These are phyloP conservation scores for Empidonax traillii DNA, from an alignment of 2,113 vertebrate species.

Conservation along the genomic window DNA sequence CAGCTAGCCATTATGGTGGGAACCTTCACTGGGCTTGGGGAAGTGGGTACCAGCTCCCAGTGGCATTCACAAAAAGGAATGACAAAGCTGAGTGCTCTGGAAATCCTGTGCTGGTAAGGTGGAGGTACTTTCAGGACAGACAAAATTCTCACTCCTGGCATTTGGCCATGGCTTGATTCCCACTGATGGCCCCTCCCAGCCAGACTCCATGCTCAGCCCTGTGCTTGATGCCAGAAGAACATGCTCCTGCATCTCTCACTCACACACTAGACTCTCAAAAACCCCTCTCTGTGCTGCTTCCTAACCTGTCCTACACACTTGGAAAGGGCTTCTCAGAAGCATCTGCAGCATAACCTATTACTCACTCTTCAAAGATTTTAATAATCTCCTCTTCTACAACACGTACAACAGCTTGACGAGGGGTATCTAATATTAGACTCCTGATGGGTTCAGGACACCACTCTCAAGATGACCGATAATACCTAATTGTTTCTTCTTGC, in stretches of 20 bases:
- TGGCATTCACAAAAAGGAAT: background rate
- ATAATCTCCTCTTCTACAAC: background rate
- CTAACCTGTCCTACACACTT: background rate
- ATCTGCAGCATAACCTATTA: background rate
- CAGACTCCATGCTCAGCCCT: background rate
- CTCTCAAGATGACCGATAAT: background rate
- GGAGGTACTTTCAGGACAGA: background rate
- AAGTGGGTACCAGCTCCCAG: background rate
- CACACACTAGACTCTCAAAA: background rate
- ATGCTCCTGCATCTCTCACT: background rate
- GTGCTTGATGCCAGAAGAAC: background rate
- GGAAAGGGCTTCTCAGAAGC: background rate
- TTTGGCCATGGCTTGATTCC: background rate
- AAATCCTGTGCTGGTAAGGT: background rate
- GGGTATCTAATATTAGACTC: background rate
- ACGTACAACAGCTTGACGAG: background rate
- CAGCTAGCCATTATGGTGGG: background rate
- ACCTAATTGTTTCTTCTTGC: background rate
- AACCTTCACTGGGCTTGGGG: background rate
- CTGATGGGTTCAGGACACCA: background rate
- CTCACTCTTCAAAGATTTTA: background rate
- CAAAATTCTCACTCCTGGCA: background rate
- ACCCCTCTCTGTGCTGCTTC: background rate
- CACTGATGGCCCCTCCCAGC: background rate
- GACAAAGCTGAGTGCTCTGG: background rate